phyloP scores from a whole-genome alignment of 2,888 invertebrate genomes.

The Biston stratarius region DNA sequence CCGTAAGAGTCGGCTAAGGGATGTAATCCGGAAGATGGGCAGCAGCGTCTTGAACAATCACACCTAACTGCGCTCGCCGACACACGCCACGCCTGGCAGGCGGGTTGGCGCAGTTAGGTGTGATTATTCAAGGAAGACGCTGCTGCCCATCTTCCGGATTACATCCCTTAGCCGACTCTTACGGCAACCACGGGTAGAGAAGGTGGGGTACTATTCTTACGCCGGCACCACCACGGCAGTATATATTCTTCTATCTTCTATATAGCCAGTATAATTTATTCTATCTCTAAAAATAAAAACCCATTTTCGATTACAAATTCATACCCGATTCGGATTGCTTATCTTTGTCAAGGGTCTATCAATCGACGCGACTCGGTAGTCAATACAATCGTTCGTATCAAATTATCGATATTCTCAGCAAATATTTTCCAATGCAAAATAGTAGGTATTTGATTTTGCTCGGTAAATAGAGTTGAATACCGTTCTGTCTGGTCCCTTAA shows the following conservation, averaged over 20 bases:
- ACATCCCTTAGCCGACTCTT: too few relatives aligned
- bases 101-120: too few relatives aligned
- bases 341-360: constrained; percentile 24
- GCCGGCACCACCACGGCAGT: too few relatives aligned
- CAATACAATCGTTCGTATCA: constrained; percentile 16
- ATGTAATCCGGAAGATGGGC: too few relatives aligned
- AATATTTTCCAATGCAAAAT: constrained; percentile 24
- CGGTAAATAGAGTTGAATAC: constrained; percentile 12
- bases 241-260: neutral
- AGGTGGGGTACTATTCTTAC: too few relatives aligned
- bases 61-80: too few relatives aligned
- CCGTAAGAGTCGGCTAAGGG: too few relatives aligned
- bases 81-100: too few relatives aligned
- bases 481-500: neutral
- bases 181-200: too few relatives aligned
- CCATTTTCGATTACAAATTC: constrained; percentile 19
- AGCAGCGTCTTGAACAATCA: too few relatives aligned
- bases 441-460: constrained; percentile 19
- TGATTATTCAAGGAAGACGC: too few relatives aligned
- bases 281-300: neutral
- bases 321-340: constrained; percentile 6
- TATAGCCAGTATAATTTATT: neutral
- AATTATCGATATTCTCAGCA: constrained; percentile 21
- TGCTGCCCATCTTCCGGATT: too few relatives aligned
- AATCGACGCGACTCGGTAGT: constrained; percentile 8